Evolutionary conservation across 1,140 invertebrate genomes (phyloP), one percentile per base, ranked within the genome.

Genomic region (Caligus rogercresseyi): DNA sequence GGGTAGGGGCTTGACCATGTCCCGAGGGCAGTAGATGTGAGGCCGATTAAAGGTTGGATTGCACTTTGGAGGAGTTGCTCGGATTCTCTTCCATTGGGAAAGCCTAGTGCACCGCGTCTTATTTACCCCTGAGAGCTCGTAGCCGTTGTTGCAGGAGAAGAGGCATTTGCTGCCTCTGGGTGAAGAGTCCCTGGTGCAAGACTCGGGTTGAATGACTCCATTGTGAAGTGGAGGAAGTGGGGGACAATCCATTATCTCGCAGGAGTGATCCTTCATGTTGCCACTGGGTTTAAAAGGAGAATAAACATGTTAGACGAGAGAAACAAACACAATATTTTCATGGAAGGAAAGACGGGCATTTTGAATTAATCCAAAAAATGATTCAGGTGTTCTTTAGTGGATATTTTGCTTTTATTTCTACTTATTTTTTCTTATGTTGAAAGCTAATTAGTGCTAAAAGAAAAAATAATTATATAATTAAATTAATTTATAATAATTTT

Each of bases 1-100:
- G 2, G 61, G 53, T 25, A 63, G 23, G 19, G 61, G 52, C 25
- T 63, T 56, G 54, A 26, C 31, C 25, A 58, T 56, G 23, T 63
- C 61, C 16, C 52, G 23, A n/a, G 61, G 61, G 53, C 61, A 63
- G 13, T 19, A 13, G 7, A 57, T 57, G 11, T 19, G 23, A 15
- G 55, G 55, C 4, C 16, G 55, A 43, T 43, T 43, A n/a, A 43
- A 43, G 7, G 31, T 43, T 43, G 31, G 31, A n/a, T 43, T 43
- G n/a, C 31, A 43, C 31, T 43, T 43, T 43, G 31, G 31, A 43
- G 31, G 31, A 43, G 7, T 43, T n/a, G n/a, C 31, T 43, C 31
- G 31, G n/a, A 43, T 43, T 43, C 31, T 43, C n/a, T 43, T 43
- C 31, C 31, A 43, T 43, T 43, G 7, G 7, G 31, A 43, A n/a